Base-by-base conservation (phyloP, 2,797 vertebrate genomes). In the Neopelma chrysocephalum region DNA sequence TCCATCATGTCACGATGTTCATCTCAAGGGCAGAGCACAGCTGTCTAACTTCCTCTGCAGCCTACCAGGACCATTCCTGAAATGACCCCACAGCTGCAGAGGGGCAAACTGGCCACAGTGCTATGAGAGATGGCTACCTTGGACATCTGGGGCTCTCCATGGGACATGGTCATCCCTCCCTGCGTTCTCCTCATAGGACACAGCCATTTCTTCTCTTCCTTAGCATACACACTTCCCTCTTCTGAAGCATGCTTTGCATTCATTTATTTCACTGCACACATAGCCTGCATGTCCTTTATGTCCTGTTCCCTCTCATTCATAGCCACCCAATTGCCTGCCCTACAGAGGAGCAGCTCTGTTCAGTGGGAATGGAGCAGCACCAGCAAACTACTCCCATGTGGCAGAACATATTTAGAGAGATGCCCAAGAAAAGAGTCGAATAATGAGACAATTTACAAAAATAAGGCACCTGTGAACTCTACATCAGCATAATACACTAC, bases 21-120 rank as follows among this genome's bases (percentile, higher is more conserved):
- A 8, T 71, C 78, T 94, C 92, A 80, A 40, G 40, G 60, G 62
- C 51, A 64, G 69, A 94, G 58, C 78, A 80, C 76, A 94, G 83
- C 72, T 87, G 89, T 60, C 56, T 51, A 70, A 50, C 66, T 83
- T 94, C 81, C 85, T 95, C 61, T 42, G 38, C 17, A 94, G 21
- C 69, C 71, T 50, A 79, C 29, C 48, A 92, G 60, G 20, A 57
- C 50, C 8, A 4, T 68, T 89, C 54, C 76, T 79, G 61, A 87
- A 77, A 91, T 7, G 23, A 90, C 42, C 56, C 16, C 64, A 48
- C 94, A 95, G 62, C 70, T 88, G 42, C 27, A 57, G 47, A 86
- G 71, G 57, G 75, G 43, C 27, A 88, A 90, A 73, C 7, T 2
- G 3, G 48, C 38, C 2, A 0, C n/a, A 50, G 10, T 15, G 43